Base-by-base conservation (phyloP, 2,888 invertebrate genomes). In the Lissonota sp. region DNA sequence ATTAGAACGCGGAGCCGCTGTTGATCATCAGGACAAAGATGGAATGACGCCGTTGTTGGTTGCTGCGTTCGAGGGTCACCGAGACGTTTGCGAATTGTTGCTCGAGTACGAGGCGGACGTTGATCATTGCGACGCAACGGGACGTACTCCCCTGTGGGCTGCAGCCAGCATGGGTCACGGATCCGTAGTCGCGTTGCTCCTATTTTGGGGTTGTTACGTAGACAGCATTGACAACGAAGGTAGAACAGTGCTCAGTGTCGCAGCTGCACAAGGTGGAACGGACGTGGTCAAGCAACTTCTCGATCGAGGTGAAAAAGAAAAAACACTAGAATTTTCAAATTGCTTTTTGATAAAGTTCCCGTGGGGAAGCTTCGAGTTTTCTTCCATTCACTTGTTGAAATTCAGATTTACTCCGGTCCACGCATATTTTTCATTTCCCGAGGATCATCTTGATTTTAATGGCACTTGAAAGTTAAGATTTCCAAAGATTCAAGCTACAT, bases 191-290 rank as follows among this genome's bases (percentile, higher is more conserved):
- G 96, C 97, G 12, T 94, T 98, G 84, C 93, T 99, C 84, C 94
- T 99, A 83, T 98, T 98, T 93, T 98, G 98, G 98, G 98, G 98
- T 53, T 98, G 98, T 82, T 97, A 98, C 89, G 97, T 98, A 70
- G 99, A 99, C 93, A 96, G 96, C 87, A 98, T 99, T 94, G 99
- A 99, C 93, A 95, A 96, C 4, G 98, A 98, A 92, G 99, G 99
- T 0, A 94, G 99, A 49, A 99, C 98, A 0, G 98, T 97, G 77
- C 94, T 97, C 4, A 96, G 96, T 80, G 96, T 97, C 2, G 97
- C 97, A 0, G 97, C 97, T 0, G 97, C 97, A 0, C 97, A 97
- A 93, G 97, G 96, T 92, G 96, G 96, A 89, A 96, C 97, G 49
- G 97, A 97, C 86, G 98, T 98, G 7, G 98, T 99, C 0, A 95